phyloP scores from a whole-genome alignment of 2,113 vertebrate genomes.

The Typhlomys cinereus region DNA sequence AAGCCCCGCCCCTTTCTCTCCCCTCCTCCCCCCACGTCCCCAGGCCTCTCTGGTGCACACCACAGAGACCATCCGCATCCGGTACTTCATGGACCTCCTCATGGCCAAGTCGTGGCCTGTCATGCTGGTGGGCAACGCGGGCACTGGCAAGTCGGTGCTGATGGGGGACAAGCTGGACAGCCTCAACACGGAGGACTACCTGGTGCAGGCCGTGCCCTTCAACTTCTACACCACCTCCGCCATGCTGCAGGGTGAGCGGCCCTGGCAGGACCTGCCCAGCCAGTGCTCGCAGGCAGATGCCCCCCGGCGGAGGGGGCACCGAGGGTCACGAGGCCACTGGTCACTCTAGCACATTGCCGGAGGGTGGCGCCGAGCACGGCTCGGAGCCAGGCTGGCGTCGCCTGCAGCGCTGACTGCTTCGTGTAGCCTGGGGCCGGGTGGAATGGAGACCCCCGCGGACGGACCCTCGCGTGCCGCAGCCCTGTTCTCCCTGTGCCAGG shows the following conservation, averaged over 20 bases:
- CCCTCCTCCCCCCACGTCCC: neutral
- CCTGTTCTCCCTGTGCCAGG: neutral
- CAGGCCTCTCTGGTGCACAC: constrained; percentile 88
- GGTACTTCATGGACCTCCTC: constrained; percentile 88
- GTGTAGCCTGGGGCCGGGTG: no score
- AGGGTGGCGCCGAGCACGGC: neutral
- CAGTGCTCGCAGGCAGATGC: neutral
- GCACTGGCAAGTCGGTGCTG: constrained; percentile 86
- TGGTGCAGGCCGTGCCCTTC: constrained; percentile 86
- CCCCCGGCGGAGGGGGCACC: neutral
- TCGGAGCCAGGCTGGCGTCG: neutral
- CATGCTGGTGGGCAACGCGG: constrained; percentile 88
- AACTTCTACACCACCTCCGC: constrained; percentile 90
- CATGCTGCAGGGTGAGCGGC: constrained; percentile 86
- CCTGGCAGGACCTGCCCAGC: no score
- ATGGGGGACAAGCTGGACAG: constrained; percentile 85
- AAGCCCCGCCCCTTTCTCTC: neutral
- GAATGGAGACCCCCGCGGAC: no score
- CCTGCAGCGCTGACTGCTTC: neutral
- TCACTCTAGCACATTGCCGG: neutral
- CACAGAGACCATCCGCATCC: constrained; percentile 83
- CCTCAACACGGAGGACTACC: constrained; percentile 77
- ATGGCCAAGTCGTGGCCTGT: constrained; percentile 83
- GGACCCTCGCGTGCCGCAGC: neutral
- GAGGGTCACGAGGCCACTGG: neutral